Base-by-base conservation (phyloP, 2,888 invertebrate species). In the Drosophila anomelani region DNA sequence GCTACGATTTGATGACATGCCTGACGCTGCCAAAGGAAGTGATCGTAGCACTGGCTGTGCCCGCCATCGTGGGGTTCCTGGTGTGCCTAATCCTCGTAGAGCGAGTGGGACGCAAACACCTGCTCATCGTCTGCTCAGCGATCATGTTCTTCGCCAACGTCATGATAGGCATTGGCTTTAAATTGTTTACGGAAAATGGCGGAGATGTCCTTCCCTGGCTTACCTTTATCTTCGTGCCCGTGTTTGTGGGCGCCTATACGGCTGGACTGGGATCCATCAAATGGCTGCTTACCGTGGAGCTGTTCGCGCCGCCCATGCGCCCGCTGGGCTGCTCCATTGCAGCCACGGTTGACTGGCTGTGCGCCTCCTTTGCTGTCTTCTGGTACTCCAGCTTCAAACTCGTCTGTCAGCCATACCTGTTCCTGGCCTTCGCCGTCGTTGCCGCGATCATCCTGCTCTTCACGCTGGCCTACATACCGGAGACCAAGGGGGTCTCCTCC, bases 241-340 rank as follows among this genome's bases (percentile, higher is more conserved):
- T 44, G 0, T 69, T 69, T n/a, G 12, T 54, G 13, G n/a, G 23
- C 1, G 12, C 20, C 9, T 72, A 57, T 17, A 23, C 39, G 0
- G 12, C 58, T 5, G 75, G 69, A 8, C 10, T 72, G 2, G 82
- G 69, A 0, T 56, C 79, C 1, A 34, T 79, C 3, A 5, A 46
- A 26, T 79, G 73, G 64, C 29, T 81, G 9, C 23, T 79, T 8
- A 68, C 43, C 15, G 79, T 66, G 20, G 79, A 79, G 36, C 43
- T 79, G 1, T 34, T 69, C 5, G 8, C 29, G 12, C 17, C 29
- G 1, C 32, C 32, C 1, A 34, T 47, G 36, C 51, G 70, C 0
- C 49, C 73, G 0, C 26, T 55, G 4, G 60, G 49, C 17, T 76
- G 76, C n/a, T 20, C 74, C 10, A 4, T 64, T 0, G 15, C 39